A percentile compares a stretch with the other conserved stretches of the same genome.
phyloP scores from a whole-genome alignment of 2,888 invertebrate species.

The Drosophila conformis region DNA sequence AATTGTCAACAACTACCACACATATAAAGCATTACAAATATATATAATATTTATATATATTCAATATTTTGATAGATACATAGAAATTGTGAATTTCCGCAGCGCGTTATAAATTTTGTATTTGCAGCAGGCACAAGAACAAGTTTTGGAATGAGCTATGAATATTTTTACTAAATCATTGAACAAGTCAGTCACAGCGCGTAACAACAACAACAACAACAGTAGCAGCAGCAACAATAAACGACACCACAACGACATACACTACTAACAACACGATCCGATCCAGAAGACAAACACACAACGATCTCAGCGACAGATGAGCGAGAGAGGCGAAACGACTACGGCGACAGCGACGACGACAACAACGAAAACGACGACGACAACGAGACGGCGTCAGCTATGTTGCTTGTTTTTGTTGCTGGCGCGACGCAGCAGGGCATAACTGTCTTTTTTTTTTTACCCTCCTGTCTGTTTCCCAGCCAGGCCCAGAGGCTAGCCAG shows the following conservation, averaged over 20 bases:
- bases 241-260: constrained; percentile 65
- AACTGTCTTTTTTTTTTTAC: constrained; percentile 66
- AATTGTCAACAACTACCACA: constrained; percentile 47
- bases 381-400: constrained; percentile 59
- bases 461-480: constrained; percentile 38
- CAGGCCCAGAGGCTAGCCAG: constrained; percentile 57
- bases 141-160: constrained; percentile 71
- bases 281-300: constrained; percentile 46
- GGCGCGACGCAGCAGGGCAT: constrained; percentile 73
- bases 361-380: constrained; percentile 32
- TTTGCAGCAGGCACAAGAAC: constrained; percentile 65
- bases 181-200: constrained; percentile 70
- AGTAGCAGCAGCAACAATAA: constrained; percentile 65
- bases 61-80: constrained; percentile 54
- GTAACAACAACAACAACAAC: constrained; percentile 70
- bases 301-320: constrained; percentile 61
- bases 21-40: constrained; percentile 37
- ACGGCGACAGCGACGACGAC: constrained; percentile 31
- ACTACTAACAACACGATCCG: constrained; percentile 65
- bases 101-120: constrained; percentile 55
- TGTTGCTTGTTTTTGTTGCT: constrained; percentile 74
- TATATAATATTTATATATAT: constrained; percentile 17
- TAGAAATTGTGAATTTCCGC: constrained; percentile 49
- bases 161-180: constrained; percentile 72
- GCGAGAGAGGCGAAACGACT: constrained; percentile 44